Evolutionary conservation across 35 echinoderm and acorn worm species (phyloP).

Genomic region (Lytechinus variegatus): DNA sequence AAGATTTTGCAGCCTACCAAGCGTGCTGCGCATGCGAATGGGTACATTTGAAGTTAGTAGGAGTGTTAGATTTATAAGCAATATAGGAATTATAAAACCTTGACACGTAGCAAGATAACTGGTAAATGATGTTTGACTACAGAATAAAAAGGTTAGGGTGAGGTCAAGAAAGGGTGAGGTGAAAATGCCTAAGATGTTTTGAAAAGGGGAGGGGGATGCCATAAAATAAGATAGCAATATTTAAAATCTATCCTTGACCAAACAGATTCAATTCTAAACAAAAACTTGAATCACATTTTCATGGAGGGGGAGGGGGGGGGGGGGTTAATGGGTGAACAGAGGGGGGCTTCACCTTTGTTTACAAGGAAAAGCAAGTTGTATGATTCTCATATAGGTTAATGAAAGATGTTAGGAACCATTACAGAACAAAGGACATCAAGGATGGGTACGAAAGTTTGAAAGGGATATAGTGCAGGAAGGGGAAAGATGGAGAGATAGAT

Average conservation of each 20-base stretch:
- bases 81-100: background rate
- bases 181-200: background rate
- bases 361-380: background rate
- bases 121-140: background rate
- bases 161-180: background rate
- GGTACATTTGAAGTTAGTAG: background rate
- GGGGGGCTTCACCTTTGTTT: background rate
- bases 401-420: too few species aligned
- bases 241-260: background rate
- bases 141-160: background rate
- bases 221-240: background rate
- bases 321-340: background rate
- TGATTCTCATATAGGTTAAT: too few species aligned
- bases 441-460: too few species aligned
- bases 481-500: too few species aligned
- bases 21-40: background rate
- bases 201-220: background rate
- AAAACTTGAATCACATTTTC: background rate
- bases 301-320: background rate
- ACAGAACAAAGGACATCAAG: too few species aligned
- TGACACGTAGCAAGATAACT: background rate
- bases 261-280: background rate
- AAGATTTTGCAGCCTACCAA: background rate
- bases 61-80: background rate
- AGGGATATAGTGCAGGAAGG: too few species aligned